Evolutionary conservation across 2,797 vertebrate genomes (phyloP).

Genomic region (Halcyon leucocephala): DNA sequence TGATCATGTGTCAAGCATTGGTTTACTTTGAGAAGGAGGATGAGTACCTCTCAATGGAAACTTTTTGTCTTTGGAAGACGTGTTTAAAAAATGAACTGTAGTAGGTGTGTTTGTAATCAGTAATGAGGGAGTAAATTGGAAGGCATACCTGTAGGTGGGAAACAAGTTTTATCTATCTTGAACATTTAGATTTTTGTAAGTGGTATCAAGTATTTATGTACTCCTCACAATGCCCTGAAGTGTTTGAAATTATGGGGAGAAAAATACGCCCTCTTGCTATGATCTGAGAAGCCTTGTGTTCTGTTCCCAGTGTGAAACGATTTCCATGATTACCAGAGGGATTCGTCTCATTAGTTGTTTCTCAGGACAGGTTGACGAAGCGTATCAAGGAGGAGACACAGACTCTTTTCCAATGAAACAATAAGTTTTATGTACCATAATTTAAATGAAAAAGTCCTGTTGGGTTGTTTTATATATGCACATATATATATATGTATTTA

Average conservation of each 20-base stretch:
- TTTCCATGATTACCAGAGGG: neutral
- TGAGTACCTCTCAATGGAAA: neutral
- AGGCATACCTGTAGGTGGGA: constrained; percentile 19
- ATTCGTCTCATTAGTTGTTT: neutral
- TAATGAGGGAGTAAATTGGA: neutral
- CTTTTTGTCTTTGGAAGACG: neutral
- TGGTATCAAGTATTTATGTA: neutral
- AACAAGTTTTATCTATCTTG: neutral
- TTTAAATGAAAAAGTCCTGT: constrained; percentile 32
- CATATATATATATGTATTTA: constrained; percentile 27
- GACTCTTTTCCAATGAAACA: constrained; percentile 34
- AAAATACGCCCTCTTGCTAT: neutral
- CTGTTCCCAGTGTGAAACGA: neutral
- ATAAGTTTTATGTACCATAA: constrained; percentile 29
- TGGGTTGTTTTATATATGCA: constrained; percentile 38
- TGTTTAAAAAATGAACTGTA: constrained; percentile 5
- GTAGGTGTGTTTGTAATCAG: constrained; percentile 27
- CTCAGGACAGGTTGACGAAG: constrained; percentile 32
- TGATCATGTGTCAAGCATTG: neutral
- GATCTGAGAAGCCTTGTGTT: neutral
- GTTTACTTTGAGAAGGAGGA: neutral
- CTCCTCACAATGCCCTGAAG: neutral
- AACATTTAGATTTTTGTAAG: constrained; percentile 22
- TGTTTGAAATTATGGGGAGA: neutral
- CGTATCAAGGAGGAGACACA: neutral